A percentile compares a stretch with the other conserved stretches of the same genome.
Conservation (phyloP, 2,113 vertebrate species). For the Heterotilapia buettikoferi region DNA sequence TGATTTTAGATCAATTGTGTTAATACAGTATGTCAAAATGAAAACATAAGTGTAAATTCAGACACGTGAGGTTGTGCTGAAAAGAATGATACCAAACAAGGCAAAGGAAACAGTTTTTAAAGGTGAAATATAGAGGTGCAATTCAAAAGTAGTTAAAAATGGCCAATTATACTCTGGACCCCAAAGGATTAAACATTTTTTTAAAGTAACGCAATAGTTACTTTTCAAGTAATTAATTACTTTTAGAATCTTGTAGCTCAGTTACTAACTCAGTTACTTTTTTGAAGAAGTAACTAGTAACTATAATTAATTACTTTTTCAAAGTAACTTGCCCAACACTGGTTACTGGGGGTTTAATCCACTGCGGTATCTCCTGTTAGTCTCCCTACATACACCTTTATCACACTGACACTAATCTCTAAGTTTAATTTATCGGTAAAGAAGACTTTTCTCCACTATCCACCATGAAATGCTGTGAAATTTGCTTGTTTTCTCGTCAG, state of each 20-base stretch:
- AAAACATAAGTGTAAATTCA: fast-evolving
- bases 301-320: fast-evolving
- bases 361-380: background rate
- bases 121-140: fast-evolving
- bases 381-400: background rate
- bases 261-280: background rate
- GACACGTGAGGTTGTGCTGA: background rate
- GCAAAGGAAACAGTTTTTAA: fast-evolving
- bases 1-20: fast-evolving
- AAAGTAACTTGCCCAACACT: background rate
- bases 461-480: background rate
- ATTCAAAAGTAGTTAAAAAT: background rate
- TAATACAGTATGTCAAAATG: fast-evolving
- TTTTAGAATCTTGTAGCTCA: background rate
- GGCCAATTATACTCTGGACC: background rate
- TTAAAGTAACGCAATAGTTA: fast-evolving
- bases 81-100: fast-evolving
- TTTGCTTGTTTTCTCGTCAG: background rate
- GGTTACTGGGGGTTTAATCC: background rate
- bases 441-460: background rate
- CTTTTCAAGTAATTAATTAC: background rate
- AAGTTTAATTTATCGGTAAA: fast-evolving
- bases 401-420: background rate
- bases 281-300: background rate
- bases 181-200: background rate